Evolutionary conservation across 2,113 vertebrate genomes (phyloP).

Genomic region (Seriola dumerili): DNA sequence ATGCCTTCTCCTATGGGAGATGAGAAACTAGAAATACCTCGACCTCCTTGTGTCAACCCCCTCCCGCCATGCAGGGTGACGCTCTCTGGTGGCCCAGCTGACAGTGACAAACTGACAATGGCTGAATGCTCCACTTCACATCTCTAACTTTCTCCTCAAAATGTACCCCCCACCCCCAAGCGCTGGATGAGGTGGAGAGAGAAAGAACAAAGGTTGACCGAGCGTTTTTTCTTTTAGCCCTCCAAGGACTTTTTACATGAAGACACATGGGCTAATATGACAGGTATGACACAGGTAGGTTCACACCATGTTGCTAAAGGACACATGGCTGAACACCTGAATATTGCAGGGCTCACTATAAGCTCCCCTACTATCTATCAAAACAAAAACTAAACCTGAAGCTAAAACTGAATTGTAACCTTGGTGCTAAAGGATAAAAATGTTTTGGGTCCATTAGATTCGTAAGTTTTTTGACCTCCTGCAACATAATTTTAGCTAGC

Average conservation of each 20-base stretch:
- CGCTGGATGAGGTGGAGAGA: not conserved
- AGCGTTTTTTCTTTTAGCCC: slow-evolving; percentile 1
- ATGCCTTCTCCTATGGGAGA: slow-evolving; percentile 62
- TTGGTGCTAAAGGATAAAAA: not conserved
- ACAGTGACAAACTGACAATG: slow-evolving; percentile 77
- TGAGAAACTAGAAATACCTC: slow-evolving; percentile 59
- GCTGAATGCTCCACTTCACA: slow-evolving; percentile 67
- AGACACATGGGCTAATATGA: slow-evolving; percentile 23
- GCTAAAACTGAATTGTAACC: not conserved
- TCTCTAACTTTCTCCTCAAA: slow-evolving; percentile 42
- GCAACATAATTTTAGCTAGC: not conserved
- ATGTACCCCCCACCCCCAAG: not conserved
- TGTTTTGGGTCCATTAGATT: not conserved
- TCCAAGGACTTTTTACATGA: slow-evolving; percentile 29
- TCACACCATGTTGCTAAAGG: not conserved
- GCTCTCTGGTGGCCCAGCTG: slow-evolving; percentile 66
- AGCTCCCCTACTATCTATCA: too few relatives aligned
- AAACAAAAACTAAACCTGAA: not conserved
- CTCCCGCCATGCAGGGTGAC: slow-evolving; percentile 21
- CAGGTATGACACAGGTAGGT: not conserved
- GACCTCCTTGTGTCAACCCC: slow-evolving; percentile 73
- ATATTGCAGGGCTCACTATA: not conserved
- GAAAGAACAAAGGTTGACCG: slow-evolving; percentile 15
- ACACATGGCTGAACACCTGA: not conserved
- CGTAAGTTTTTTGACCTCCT: not conserved